phyloP scores from a whole-genome alignment of 2,797 vertebrate species.

The Buphagus erythrorhynchus region DNA sequence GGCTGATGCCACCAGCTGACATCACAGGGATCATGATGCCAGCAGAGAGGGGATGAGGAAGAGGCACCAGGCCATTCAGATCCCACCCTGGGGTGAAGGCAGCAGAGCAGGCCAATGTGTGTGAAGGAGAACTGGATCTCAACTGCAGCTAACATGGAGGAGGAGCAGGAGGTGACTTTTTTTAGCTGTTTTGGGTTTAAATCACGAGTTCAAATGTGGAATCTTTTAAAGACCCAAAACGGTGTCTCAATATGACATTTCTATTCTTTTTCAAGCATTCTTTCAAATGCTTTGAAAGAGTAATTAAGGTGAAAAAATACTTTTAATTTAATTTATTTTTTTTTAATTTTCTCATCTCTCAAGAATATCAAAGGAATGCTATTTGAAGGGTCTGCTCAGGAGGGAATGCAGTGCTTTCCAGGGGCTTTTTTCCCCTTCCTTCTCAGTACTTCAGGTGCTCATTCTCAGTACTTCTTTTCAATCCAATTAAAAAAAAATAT shows the following conservation, averaged over 20 bases:
- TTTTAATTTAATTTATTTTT: not conserved
- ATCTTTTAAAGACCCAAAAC: not conserved
- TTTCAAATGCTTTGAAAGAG: not conserved
- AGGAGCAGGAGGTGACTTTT: not conserved
- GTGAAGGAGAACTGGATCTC: not conserved
- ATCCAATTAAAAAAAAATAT: rapidly evolving
- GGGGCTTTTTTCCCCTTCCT: rapidly evolving
- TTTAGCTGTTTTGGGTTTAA: not conserved
- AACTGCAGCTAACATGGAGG: not conserved
- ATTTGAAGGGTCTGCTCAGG: not conserved
- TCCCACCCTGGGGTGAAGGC: not conserved
- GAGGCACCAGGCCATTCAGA: not conserved
- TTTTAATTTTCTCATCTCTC: not conserved
- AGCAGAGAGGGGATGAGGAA: not conserved
- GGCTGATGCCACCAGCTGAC: not conserved
- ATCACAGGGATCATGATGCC: rapidly evolving
- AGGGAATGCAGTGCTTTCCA: rapidly evolving
- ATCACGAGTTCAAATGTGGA: not conserved
- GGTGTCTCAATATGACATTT: rapidly evolving
- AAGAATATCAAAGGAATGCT: not conserved
- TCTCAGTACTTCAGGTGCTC: not conserved
- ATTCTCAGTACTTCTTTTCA: not conserved
- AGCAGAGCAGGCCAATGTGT: rapidly evolving
- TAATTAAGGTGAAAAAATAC: not conserved
- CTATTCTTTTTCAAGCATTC: rapidly evolving